Evolutionary conservation across 1,140 invertebrate species (phyloP), one percentile per base, ranked within the genome.

Genomic region (Macrobrachium rosenbergii): DNA sequence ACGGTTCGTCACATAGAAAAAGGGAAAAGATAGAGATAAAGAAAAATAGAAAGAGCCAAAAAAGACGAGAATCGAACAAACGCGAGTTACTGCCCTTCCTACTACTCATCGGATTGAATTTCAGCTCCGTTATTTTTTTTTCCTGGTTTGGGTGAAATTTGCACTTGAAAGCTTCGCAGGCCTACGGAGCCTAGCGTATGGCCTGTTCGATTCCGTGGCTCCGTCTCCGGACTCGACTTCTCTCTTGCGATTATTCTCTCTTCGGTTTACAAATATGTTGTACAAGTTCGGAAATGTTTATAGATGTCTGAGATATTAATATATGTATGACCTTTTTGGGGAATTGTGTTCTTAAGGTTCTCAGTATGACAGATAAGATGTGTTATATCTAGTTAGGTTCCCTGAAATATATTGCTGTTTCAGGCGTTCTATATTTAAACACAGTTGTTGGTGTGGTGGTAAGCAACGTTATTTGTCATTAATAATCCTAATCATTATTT

Each of bases 151-250:
- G 59, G 67, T 75, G 45, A 84, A 84, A 84, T 84, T 84, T 84
- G 83, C 83, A 84, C 83, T 84, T 84, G 83, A 84, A 84, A 84
- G 83, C 73, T 19, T 52, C 52, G 73, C 60, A 78, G 83, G 83
- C 83, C 73, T 78, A 75, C 62, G 75, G 75, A 62, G 52, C n/a
- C 62, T 21, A 43, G 83, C 45, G 75, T 75, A 45, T 21, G 72
- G 58, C 21, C 23, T 45, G 58, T 84, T 75, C 75, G 52, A 28
- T 76, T 45, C 23, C 21, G 37, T 67, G 82, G 37, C 37, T 12
- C 37, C 8, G 72, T 21, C 62, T 43, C 1, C 5, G 82, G 2
- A 60, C 23, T 77, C 16, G 60, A 21, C 73, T 5, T 2, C 8
- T 45, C 12, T 52, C 52, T 52, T 52, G 52, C 28, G 28, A 37